These are phyloP conservation scores for Mythimna loreyi DNA, from an alignment of 2,888 invertebrate species.

Conservation along the genomic window DNA sequence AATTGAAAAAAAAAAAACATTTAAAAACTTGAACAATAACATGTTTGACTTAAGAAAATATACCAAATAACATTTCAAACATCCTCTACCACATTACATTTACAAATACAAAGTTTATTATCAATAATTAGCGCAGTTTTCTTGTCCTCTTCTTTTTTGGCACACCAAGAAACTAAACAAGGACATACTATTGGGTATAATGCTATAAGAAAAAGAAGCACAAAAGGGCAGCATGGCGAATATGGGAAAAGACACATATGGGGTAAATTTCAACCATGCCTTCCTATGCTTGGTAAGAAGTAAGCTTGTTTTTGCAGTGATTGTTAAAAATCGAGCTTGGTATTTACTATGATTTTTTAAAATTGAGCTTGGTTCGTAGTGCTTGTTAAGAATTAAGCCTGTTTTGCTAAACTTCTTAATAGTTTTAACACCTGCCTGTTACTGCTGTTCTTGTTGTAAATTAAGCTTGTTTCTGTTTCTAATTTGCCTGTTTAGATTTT, in stretches of 20 bases:
- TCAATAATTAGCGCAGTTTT: constrained; percentile 1
- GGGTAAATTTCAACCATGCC: constrained; percentile 4
- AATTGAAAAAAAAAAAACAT: not conserved
- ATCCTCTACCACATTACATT: not conserved
- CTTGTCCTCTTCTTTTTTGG: constrained; percentile 30
- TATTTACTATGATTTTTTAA: not conserved
- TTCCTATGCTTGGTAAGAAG: not conserved
- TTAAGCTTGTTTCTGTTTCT: not conserved
- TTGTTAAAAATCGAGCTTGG: too few relatives aligned
- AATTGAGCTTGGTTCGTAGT: constrained; percentile 1
- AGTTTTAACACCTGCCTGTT: too few relatives aligned
- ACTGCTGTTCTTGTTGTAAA: not conserved
- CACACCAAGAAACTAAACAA: constrained; percentile 59
- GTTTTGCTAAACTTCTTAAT: too few relatives aligned
- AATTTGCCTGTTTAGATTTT: not conserved
- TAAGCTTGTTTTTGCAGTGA: constrained; percentile 12
- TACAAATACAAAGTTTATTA: constrained; percentile 17
- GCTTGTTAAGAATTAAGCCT: not conserved
- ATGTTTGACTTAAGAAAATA: constrained; percentile 1
- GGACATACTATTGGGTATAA: constrained; percentile 71
- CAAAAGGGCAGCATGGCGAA: constrained; percentile 60
- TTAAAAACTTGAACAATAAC: constrained; percentile 16
- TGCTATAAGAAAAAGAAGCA: constrained; percentile 63
- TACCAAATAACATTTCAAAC: not conserved
- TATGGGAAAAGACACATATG: constrained; percentile 37